These are phyloP conservation scores for Erinaceus europaeus DNA, from an alignment of 2,113 vertebrate genomes.

Conservation along the genomic window DNA sequence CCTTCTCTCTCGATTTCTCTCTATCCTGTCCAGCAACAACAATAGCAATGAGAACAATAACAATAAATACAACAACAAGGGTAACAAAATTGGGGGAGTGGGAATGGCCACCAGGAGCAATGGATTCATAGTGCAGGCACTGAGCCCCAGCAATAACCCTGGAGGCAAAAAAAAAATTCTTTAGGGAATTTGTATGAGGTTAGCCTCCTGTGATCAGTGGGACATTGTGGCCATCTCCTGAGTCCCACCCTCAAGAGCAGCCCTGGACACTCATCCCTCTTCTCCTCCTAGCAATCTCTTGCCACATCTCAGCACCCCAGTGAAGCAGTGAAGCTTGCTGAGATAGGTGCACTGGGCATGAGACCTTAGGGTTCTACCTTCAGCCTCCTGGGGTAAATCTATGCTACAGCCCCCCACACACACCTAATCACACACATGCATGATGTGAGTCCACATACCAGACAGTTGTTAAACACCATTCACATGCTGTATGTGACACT, in stretches of 20 bases:
- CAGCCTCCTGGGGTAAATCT: background rate
- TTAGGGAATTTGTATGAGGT: background rate
- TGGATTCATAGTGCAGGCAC: no score
- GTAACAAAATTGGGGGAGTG: no score
- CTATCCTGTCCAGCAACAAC: no score
- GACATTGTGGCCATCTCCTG: no score
- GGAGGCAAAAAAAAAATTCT: no score
- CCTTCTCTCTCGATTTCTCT: no score
- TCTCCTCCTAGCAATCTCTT: background rate
- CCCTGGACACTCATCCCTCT: background rate
- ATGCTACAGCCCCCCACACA: background rate
- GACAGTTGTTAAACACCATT: background rate
- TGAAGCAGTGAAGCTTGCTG: background rate
- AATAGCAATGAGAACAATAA: no score
- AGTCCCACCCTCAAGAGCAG: fast-evolving
- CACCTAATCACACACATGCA: no score
- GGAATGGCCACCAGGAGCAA: no score
- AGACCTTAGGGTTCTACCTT: background rate
- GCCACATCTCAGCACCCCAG: fast-evolving
- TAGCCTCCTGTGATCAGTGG: background rate
- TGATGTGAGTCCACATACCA: background rate
- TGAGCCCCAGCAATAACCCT: no score
- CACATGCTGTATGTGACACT: background rate
- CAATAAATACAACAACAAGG: no score
- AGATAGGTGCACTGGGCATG: background rate